Base-by-base conservation (phyloP, 2,888 invertebrate species). In the Archips xylosteana region DNA sequence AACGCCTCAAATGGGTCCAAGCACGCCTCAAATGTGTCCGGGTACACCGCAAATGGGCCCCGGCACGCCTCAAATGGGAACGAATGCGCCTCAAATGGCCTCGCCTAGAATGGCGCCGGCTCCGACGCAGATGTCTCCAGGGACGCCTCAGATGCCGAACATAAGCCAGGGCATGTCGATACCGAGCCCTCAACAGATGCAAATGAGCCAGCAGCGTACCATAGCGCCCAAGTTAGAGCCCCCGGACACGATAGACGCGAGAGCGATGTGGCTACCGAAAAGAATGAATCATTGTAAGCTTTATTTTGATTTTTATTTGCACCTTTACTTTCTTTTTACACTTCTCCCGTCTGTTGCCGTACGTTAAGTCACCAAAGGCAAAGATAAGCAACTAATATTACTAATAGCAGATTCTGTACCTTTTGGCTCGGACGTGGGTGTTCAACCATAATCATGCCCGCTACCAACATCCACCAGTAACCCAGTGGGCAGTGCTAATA, bases 271-370 rank as follows among this genome's bases (percentile, higher is more conserved):
- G 96, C 94, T 96, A 88, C 96, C 96, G 78, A 95, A 96, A 88
- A 89, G 95, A 93, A 95, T 96, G 94, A 95, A 95, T 84, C 95
- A 96, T 95, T 94, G 96, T 96, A 96, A 96, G 96, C 95, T 94
- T 94, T 86, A 73, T 84, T 85, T 75, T 67, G n/a, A 34, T 83
- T 85, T 85, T 83, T 80, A 82, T 83, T 84, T 81, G 82, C 82
- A 83, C 80, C 71, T 74, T 76, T 47, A 61, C 74, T 76, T 66
- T 23, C 23, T 23, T 75, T 68, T 63, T 54, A 49, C 71, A 68
- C 13, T 13, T 69, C 60, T 34, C 61, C 75, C 78, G 80, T 81
- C 80, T 79, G 83, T 23, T 23, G 54, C 8, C 23, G 23, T 6
- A 15, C 51, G 9, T 15, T 15, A 54, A 9, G 9, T 54, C 3